Percentiles rank a stretch among this genome's conserved stretches.
These are phyloP conservation scores for Triops cancriformis DNA, from an alignment of 1,140 invertebrate genomes.

Conservation along the genomic window DNA sequence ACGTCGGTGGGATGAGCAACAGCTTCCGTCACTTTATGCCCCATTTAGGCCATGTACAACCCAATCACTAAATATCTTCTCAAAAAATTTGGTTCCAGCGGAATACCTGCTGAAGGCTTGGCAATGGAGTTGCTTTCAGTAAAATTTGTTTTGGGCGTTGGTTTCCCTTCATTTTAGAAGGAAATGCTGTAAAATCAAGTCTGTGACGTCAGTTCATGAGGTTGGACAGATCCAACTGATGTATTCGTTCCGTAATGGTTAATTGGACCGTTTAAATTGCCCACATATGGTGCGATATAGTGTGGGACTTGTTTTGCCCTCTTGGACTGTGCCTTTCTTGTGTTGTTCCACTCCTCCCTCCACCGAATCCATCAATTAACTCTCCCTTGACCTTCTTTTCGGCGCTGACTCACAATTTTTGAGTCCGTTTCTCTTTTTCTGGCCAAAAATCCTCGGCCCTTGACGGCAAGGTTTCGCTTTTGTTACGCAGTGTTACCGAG, in stretches of 20 bases:
- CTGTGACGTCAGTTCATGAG: neutral
- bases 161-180: too few species aligned
- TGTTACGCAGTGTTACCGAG: too few species aligned
- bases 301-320: neutral
- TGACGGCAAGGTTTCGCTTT: neutral
- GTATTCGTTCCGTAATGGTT: neutral
- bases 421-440: neutral
- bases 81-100: too few species aligned
- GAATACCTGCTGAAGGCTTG: too few species aligned
- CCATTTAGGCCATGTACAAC: too few species aligned
- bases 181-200: too few species aligned
- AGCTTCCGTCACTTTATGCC: neutral
- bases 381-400: neutral
- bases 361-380: neutral
- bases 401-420: neutral
- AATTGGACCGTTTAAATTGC: neutral
- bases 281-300: slow-evolving; percentile 4
- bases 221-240: neutral
- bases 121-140: too few species aligned
- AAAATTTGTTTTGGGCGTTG: too few species aligned
- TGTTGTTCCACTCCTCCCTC: neutral
- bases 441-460: neutral
- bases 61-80: too few species aligned
- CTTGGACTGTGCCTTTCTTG: neutral
- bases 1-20: neutral